Evolutionary conservation across 1,140 invertebrate genomes (phyloP).

Genomic region (Mercenaria mercenaria): DNA sequence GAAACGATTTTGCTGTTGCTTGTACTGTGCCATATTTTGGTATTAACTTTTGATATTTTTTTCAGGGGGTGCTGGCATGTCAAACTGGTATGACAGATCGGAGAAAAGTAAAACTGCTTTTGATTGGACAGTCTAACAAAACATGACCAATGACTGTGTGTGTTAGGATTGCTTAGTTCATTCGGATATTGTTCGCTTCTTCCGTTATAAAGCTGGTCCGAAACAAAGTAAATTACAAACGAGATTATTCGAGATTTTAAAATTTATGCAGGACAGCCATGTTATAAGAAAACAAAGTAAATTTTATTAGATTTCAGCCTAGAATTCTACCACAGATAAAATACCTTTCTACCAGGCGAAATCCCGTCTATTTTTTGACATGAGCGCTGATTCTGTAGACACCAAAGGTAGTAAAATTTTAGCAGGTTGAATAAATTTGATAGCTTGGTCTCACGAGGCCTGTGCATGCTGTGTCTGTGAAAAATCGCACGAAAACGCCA

Average conservation of each 20-base stretch:
- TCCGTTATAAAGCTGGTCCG: no score
- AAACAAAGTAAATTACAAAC: no score
- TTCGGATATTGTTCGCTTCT: no score
- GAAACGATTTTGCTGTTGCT: background rate
- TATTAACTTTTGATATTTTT: background rate
- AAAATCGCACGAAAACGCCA: no score
- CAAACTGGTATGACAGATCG: background rate
- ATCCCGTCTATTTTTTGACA: background rate
- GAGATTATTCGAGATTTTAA: background rate
- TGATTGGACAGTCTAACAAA: no score
- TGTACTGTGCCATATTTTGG: slow-evolving; percentile 1
- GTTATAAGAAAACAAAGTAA: slow-evolving; percentile 8
- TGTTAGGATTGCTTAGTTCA: no score
- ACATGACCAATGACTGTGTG: no score
- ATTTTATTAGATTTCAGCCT: background rate
- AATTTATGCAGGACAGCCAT: slow-evolving; percentile 19
- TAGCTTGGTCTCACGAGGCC: background rate
- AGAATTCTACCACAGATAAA: no score
- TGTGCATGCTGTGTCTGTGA: background rate
- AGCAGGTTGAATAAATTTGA: background rate
- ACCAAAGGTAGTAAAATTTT: slow-evolving; percentile 1
- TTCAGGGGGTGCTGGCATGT: background rate
- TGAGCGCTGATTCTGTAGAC: slow-evolving; percentile 15
- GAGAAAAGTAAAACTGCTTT: no score
- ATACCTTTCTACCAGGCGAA: background rate